Evolutionary conservation across 2,888 invertebrate genomes (phyloP).

Genomic region (Lydus trimaculatus): DNA sequence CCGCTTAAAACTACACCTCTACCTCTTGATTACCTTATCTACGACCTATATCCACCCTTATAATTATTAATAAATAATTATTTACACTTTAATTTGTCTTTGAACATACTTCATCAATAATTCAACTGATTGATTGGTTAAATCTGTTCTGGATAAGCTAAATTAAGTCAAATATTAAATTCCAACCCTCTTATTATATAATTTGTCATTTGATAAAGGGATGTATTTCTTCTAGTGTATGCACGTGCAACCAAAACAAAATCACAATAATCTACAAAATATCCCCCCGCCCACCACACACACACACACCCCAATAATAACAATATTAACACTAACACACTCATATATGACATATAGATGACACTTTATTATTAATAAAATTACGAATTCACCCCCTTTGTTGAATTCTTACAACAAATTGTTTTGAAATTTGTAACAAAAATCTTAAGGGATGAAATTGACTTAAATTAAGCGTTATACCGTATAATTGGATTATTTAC

Average conservation of each 20-base stretch:
- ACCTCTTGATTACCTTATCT: no score
- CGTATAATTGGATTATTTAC: constrained; percentile 40
- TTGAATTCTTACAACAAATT: background rate
- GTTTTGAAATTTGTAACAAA: background rate
- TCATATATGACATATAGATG: background rate
- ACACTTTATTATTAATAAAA: background rate
- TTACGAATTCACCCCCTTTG: background rate
- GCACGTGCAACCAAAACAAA: constrained; percentile 24
- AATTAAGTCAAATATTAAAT: constrained; percentile 29
- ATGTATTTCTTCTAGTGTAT: background rate
- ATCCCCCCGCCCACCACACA: no score
- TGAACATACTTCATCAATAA: constrained; percentile 5
- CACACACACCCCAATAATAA: constrained; percentile 14
- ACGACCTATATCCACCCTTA: no score
- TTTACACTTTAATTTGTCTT: no score
- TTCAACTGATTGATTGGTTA: constrained; percentile 15
- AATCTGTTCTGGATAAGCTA: constrained; percentile 34
- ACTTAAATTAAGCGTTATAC: constrained; percentile 33
- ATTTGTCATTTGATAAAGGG: constrained; percentile 13
- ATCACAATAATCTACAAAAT: no score
- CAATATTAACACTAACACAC: constrained; percentile 6
- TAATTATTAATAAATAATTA: no score
- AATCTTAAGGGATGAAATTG: background rate
- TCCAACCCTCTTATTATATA: constrained; percentile 21
- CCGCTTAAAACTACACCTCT: no score